Evolutionary conservation across 2,888 invertebrate species (phyloP).

Genomic region (Macaria liturata): DNA sequence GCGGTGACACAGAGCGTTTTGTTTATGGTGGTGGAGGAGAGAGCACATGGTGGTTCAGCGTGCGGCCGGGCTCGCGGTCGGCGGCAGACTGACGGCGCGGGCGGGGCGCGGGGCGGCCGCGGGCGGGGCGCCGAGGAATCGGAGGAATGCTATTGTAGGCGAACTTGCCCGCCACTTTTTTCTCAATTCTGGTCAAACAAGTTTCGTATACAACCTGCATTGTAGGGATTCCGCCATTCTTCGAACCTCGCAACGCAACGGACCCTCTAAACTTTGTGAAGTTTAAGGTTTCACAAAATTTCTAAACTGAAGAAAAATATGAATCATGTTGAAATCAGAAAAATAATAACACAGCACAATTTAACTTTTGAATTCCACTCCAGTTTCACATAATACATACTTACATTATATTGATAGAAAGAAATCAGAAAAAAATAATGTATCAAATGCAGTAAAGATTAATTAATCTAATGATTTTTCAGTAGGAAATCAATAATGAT

Average conservation of each 20-base stretch:
- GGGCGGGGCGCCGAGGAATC: conserved; percentile 65
- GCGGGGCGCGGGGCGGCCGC: conserved; percentile 38
- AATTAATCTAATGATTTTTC: too few relatives aligned
- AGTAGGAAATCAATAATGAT: too few relatives aligned
- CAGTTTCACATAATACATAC: too few relatives aligned
- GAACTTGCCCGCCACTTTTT: conserved; percentile 81
- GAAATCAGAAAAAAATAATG: too few relatives aligned
- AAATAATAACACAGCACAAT: too few relatives aligned
- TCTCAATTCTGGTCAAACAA: conserved; percentile 82
- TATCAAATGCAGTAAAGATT: too few relatives aligned
- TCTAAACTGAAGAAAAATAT: conserved; percentile 1
- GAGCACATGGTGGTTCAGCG: too few relatives aligned
- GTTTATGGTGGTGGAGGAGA: conserved; percentile 47
- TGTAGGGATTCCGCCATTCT: conserved; percentile 82
- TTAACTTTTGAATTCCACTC: too few relatives aligned
- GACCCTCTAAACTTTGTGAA: conserved; percentile 67
- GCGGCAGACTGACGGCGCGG: conserved; percentile 60
- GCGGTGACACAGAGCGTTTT: conserved; percentile 47
- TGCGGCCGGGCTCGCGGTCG: conserved; percentile 47
- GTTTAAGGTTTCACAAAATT: conserved; percentile 54
- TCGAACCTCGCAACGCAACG: conserved; percentile 70
- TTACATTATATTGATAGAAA: too few relatives aligned
- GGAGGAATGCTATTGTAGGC: conserved; percentile 82
- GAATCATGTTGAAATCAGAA: background rate
- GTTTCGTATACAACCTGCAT: conserved; percentile 83